Evolutionary conservation across 2,797 vertebrate genomes (phyloP), one percentile per base, ranked within the genome.

Genomic region (Eutrigla gurnardus): DNA sequence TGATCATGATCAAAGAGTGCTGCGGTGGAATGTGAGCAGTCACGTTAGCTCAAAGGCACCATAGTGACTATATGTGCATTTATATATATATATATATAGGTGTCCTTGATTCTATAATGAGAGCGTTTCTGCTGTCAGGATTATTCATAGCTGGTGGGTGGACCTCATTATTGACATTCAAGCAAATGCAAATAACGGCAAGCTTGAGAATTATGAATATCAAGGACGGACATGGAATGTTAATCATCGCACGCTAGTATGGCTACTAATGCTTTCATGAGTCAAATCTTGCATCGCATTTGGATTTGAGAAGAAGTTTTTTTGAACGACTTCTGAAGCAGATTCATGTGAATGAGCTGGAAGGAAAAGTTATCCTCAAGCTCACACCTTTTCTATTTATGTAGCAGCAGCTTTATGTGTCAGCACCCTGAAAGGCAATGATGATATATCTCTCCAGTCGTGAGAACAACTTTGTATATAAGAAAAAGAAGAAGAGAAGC

Each of bases 101-200:
- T 71, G 73, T 83, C 85, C 80, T 89, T 88, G 85, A 65, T 88
- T 86, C 79, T 58, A 68, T 86, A 88, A 89, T 66, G 76, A 89
- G 82, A 47, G 63, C 12, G 73, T 86, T 73, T 81, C 72, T 57
- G 72, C 45, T 46, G 58, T 80, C 77, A 43, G 54, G 66, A 77
- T 81, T 84, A 89, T 86, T 87, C 86, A 84, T 84, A 66, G 82
- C 83, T 84, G 33, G 84, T 90, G 86, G 84, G 74, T 73, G 86
- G 80, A 78, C 65, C 72, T 82, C 66, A 70, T 87, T 85, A 86
- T 86, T 85, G 83, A 86, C 88, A 88, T 82, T 84, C 6, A 7
- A 64, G 73, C 69, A 32, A 25, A 80, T 85, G 82, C 78, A 86
- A 85, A 84, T 86, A 59, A 85, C 61, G 72, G 46, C 7, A 61